Evolutionary conservation across 2,888 invertebrate genomes (phyloP), one percentile per base, ranked within the genome.

Genomic region (Linhomoeus sp.): DNA sequence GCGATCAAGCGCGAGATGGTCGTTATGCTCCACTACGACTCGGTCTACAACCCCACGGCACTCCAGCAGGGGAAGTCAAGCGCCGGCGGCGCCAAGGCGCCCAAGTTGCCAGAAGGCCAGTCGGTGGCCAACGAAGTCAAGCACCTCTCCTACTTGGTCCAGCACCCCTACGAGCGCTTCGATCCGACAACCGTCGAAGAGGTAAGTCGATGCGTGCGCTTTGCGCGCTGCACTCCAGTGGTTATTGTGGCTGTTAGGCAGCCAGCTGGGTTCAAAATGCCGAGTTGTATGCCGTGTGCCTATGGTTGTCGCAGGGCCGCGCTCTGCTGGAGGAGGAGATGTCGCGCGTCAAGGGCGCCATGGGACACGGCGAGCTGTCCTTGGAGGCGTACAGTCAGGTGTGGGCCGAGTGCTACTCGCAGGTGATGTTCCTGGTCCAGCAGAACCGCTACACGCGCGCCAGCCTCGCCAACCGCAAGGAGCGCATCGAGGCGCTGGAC

Each of bases 1-100:
- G 67, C 88, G 53, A 85, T 94, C 51, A 92, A 92, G 69, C 76
- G 79, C 49, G 92, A 94, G 73, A 92, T 94, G 88, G 75, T 88
- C 52, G 79, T 81, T 24, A 88, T 94, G 87, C 71, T 88, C 55
- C 81, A 88, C 58, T 84, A 80, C 60, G 92, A 94, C 67, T 77
- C 81, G 26, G 66, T 84, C 0, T 75, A 81, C 58, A 80, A 81
- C 67, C 85, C 88, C 0, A 64, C 69, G 3, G 53, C 56, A 1
- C 51, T 56, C 2, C 69, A 68, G 51, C 56, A 63, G 45, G 62
- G 62, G 53, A 57, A 48, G 51, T 65, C 45, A 43, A 55, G 54
- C 61, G 15, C 20, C 20, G 59, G 58, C 26, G 47, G 46, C 2
- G 55, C 17, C 40, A 46, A 40, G 43, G 33, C 40, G 51, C 45